phyloP scores from a whole-genome alignment of 2,888 invertebrate genomes.

The Autographa pulchrina region DNA sequence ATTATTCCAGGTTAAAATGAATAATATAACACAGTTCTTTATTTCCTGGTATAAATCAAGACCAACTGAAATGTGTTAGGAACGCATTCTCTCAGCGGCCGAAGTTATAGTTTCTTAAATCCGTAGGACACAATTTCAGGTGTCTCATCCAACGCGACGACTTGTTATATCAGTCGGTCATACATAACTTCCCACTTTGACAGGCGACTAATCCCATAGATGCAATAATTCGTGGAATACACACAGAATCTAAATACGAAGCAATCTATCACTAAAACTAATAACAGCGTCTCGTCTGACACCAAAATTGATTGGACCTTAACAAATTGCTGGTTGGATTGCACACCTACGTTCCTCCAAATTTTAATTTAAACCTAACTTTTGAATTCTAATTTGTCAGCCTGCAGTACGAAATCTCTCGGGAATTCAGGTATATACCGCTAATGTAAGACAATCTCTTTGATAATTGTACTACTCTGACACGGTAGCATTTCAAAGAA shows the following conservation, averaged over 20 bases:
- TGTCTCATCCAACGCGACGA: too few relatives aligned
- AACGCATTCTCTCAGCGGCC: too few relatives aligned
- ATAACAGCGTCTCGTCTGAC: slow-evolving; percentile 22
- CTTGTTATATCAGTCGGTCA: slow-evolving; percentile 3
- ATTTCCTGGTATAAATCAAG: too few relatives aligned
- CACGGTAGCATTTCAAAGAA: too few relatives aligned
- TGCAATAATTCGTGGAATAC: slow-evolving; percentile 24
- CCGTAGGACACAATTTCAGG: background rate
- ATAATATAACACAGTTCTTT: too few relatives aligned
- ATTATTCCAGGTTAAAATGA: too few relatives aligned
- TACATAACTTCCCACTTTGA: slow-evolving; percentile 14
- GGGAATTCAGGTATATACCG: too few relatives aligned
- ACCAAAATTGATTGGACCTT: background rate
- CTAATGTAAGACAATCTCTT: too few relatives aligned
- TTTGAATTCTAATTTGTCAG: background rate
- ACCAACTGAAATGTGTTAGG: too few relatives aligned
- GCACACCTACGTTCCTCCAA: background rate
- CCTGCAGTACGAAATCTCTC: too few relatives aligned
- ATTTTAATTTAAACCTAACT: background rate
- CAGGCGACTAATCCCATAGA: background rate
- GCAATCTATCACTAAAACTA: slow-evolving; percentile 46
- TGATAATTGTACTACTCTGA: too few relatives aligned
- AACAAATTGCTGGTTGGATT: slow-evolving; percentile 14
- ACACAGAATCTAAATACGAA: slow-evolving; percentile 17
- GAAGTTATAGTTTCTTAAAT: too few relatives aligned